These are phyloP conservation scores for Todiramphus saurophagus DNA, from an alignment of 2,113 vertebrate genomes.

Conservation along the genomic window DNA sequence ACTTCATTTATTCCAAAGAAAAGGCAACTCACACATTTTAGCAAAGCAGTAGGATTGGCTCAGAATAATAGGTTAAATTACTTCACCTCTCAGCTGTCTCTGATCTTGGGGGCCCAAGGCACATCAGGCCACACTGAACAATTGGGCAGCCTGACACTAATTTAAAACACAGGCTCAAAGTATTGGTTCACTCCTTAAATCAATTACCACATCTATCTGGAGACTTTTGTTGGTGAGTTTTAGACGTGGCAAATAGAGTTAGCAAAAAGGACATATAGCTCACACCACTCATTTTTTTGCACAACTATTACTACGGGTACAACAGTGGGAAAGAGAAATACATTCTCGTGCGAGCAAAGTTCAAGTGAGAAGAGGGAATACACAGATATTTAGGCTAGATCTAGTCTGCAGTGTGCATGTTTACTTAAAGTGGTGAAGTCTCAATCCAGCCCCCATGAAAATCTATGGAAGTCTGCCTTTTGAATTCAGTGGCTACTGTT, in stretches of 20 bases:
- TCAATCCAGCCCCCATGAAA: background rate
- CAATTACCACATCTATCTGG: background rate
- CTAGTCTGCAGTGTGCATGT: background rate
- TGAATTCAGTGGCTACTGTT: background rate
- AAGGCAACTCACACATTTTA: background rate
- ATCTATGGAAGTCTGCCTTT: background rate
- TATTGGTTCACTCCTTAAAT: background rate
- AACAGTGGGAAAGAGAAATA: background rate
- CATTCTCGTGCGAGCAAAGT: background rate
- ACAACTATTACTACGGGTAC: background rate
- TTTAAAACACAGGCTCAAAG: slow-evolving; percentile 16
- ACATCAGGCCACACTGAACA: slow-evolving; percentile 2
- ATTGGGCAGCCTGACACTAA: slow-evolving; percentile 7
- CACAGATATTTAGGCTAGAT: background rate
- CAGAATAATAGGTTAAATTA: background rate
- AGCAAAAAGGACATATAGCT: background rate
- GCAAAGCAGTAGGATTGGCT: background rate
- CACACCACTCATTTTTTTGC: background rate
- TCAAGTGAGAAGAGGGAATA: background rate
- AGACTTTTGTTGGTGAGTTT: background rate
- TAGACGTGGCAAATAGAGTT: background rate
- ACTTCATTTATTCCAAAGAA: slow-evolving; percentile 27
- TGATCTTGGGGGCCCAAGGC: background rate
- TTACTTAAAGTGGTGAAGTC: background rate
- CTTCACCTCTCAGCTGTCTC: background rate